A percentile compares a stretch with the other conserved stretches of the same genome.
Evolutionary conservation across 2,113 vertebrate genomes (phyloP).

Genomic region (Sphaerodactylus townsendi): DNA sequence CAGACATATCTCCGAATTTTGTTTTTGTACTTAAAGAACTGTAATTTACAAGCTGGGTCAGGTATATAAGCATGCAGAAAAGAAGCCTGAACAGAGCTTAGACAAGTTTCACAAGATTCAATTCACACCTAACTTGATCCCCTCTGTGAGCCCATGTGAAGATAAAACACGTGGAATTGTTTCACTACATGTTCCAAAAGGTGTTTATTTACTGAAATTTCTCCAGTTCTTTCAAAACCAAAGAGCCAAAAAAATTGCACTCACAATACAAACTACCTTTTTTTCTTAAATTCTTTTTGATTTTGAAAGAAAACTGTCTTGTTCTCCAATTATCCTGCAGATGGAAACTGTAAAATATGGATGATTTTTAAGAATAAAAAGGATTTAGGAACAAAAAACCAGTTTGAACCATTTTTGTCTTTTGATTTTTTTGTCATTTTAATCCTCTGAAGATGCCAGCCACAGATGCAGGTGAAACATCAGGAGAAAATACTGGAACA

Average conservation of each 20-base stretch:
- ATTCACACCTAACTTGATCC: neutral
- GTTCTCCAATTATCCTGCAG: neutral
- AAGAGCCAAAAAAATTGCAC: neutral
- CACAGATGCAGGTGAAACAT: too few relatives aligned
- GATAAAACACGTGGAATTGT: neutral
- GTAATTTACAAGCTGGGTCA: too few relatives aligned
- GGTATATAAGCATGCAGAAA: too few relatives aligned
- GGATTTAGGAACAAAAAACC: neutral
- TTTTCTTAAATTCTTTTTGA: conserved; percentile 15
- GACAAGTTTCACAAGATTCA: neutral
- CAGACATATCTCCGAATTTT: too few relatives aligned
- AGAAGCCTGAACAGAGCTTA: too few relatives aligned
- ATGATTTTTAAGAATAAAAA: too few relatives aligned
- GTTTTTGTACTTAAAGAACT: too few relatives aligned
- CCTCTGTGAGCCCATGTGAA: neutral
- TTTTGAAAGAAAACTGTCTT: neutral
- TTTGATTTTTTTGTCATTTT: neutral
- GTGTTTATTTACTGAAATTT: neutral
- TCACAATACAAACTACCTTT: neutral
- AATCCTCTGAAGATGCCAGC: too few relatives aligned
- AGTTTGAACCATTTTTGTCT: neutral
- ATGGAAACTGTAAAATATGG: neutral
- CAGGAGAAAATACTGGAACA: too few relatives aligned
- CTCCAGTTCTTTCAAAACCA: neutral
- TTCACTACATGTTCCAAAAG: neutral